These are phyloP conservation scores for Poeciliopsis presidionis DNA, from an alignment of 2,797 vertebrate genomes.

Conservation along the genomic window DNA sequence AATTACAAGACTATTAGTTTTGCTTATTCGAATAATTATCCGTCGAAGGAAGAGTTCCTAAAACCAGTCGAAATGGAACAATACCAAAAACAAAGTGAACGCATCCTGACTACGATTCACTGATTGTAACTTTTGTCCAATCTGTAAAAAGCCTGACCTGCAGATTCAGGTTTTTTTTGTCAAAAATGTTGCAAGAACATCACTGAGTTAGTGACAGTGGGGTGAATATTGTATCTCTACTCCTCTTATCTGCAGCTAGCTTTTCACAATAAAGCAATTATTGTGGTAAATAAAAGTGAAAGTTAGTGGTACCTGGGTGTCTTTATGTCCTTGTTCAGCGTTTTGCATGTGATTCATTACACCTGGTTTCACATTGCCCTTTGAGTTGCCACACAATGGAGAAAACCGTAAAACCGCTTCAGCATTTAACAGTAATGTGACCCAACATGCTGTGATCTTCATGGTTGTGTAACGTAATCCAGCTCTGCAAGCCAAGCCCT, in stretches of 20 bases:
- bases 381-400: neutral
- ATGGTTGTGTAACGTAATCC: neutral
- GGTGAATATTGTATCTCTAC: neutral
- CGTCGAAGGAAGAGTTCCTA: neutral
- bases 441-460: slow-evolving; percentile 1
- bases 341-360: neutral
- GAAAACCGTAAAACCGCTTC: slow-evolving; percentile 3
- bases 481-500: neutral
- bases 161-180: no score
- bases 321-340: neutral
- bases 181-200: no score
- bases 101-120: no score
- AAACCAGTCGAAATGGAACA: neutral
- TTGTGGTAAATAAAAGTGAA: neutral
- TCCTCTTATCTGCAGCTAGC: neutral
- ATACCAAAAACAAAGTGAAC: neutral
- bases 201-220: no score
- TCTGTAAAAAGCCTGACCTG: no score
- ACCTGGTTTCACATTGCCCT: neutral
- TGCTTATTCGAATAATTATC: neutral
- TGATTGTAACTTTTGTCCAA: no score
- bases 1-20: neutral
- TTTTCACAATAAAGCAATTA: neutral
- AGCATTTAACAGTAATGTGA: slow-evolving; percentile 2
- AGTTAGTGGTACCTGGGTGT: neutral